Evolutionary conservation across 2,113 vertebrate genomes (phyloP).

Genomic region (Phaethornis superciliosus): DNA sequence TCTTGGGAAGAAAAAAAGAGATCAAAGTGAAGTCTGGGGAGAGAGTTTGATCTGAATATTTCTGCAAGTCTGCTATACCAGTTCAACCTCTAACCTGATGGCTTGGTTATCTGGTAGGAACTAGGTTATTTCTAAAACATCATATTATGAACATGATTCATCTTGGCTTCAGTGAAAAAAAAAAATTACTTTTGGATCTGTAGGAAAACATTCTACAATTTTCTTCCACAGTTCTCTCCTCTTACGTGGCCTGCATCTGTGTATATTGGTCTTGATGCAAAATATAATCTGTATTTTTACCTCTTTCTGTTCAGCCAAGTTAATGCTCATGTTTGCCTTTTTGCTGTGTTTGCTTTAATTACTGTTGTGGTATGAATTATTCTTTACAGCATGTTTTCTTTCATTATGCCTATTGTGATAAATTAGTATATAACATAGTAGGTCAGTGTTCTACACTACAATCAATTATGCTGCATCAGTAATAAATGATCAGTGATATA

Average conservation of each 20-base stretch:
- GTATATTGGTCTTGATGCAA: neutral
- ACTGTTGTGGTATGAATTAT: neutral
- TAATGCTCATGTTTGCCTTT: neutral
- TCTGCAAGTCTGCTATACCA: neutral
- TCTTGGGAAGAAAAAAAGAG: neutral
- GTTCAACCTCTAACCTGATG: neutral
- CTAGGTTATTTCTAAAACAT: neutral
- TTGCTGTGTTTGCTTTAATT: neutral
- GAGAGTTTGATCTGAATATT: neutral
- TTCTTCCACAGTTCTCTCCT: neutral
- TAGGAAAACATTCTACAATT: neutral
- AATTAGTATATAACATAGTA: neutral
- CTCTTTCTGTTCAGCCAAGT: neutral
- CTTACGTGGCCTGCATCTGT: neutral
- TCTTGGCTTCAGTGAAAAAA: neutral
- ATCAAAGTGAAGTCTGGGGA: neutral
- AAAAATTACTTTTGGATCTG: neutral
- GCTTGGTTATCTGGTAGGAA: neutral
- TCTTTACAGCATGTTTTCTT: neutral
- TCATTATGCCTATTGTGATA: neutral
- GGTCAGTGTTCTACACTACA: neutral
- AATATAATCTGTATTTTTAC: neutral
- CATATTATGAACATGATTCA: rapidly evolving
- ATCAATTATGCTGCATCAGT: neutral
- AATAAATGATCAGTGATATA: neutral